Evolutionary conservation across 2,113 vertebrate species (phyloP).

Genomic region (Malurus alboscapulatus): DNA sequence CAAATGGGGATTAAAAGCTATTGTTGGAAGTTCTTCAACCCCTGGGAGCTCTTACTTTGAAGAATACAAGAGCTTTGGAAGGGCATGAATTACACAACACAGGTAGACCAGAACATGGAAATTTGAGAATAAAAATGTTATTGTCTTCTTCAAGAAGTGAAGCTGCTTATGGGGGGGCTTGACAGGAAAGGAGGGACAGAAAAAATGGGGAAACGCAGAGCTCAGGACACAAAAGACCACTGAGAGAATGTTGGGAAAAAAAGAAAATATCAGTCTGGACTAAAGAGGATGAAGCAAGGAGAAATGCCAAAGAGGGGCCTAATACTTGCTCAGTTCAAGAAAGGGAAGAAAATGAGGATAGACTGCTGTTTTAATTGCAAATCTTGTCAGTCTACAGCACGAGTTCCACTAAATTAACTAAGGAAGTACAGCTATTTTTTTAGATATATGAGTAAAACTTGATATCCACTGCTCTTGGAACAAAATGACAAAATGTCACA

Average conservation of each 20-base stretch:
- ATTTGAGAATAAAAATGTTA: neutral
- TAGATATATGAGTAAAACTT: neutral
- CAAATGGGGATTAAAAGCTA: neutral
- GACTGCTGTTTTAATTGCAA: neutral
- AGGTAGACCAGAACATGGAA: neutral
- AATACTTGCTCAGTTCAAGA: neutral
- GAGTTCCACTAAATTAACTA: neutral
- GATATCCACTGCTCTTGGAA: neutral
- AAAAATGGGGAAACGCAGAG: neutral
- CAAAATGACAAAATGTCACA: neutral
- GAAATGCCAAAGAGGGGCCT: neutral
- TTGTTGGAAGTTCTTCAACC: neutral
- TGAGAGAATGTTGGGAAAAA: accelerated
- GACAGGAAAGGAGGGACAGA: neutral
- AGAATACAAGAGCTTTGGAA: neutral
- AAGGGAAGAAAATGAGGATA: neutral
- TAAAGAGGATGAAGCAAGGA: neutral
- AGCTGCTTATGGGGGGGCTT: accelerated
- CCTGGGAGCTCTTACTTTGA: neutral
- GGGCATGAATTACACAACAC: neutral
- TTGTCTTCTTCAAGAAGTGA: neutral
- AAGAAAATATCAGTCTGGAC: neutral
- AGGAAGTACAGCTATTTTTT: neutral
- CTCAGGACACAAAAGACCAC: neutral
- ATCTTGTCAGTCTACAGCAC: neutral